A percentile compares a stretch with the other conserved stretches of the same genome.
These are phyloP conservation scores for Macrocentrus cingulum DNA, from an alignment of 1,140 invertebrate genomes.

Conservation along the genomic window DNA sequence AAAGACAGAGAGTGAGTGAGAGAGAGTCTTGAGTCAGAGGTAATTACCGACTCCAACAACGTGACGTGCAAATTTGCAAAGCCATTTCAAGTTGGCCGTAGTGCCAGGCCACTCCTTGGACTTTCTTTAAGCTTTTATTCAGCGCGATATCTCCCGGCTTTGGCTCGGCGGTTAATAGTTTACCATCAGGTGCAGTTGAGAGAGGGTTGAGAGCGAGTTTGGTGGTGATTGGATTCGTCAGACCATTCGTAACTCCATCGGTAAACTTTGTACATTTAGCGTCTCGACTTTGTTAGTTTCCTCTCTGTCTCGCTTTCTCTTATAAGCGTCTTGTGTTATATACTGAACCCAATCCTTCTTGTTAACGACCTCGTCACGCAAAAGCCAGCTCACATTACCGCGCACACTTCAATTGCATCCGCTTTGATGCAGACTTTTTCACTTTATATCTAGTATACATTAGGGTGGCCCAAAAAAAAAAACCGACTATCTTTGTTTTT, in stretches of 20 bases:
- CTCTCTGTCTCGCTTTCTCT: conserved; percentile 2
- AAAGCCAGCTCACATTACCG: conserved; percentile 14
- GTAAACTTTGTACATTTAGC: conserved; percentile 54
- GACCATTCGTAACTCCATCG: conserved; percentile 46
- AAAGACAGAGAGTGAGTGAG: background rate
- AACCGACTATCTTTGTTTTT: no score
- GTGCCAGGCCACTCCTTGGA: conserved; percentile 30
- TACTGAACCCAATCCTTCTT: background rate
- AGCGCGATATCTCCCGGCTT: conserved; percentile 21
- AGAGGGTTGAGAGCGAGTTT: background rate
- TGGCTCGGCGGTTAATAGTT: conserved; percentile 41
- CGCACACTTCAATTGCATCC: conserved; percentile 8
- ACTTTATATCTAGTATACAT: no score
- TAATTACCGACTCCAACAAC: conserved; percentile 48
- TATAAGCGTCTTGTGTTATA: background rate
- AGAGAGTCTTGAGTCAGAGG: conserved; percentile 19
- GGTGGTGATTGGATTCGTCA: conserved; percentile 47
- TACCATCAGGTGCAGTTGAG: conserved; percentile 19
- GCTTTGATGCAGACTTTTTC: conserved; percentile 11
- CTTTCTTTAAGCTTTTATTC: conserved; percentile 36
- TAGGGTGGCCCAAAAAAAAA: no score
- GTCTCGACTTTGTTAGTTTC: conserved; percentile 18
- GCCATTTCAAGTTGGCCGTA: conserved; percentile 51
- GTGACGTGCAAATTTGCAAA: conserved; percentile 53
- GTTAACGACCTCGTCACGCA: conserved; percentile 30